phyloP scores from a whole-genome alignment of 1,140 invertebrate species.

The Neodiprion virginianus region DNA sequence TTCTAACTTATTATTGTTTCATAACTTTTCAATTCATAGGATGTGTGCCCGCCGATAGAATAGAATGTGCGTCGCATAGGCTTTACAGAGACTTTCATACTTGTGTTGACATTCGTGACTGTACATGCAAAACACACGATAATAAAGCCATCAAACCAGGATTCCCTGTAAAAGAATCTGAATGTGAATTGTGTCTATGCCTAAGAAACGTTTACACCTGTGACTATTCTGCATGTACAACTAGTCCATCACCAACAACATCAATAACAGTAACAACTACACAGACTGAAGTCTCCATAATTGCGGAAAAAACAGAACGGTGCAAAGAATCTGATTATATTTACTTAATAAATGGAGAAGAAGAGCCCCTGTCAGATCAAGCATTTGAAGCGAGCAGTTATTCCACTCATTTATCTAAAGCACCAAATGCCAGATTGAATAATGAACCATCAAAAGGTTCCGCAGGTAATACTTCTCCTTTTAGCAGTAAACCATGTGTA shows the following conservation, averaged over 20 bases:
- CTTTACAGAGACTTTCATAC: conserved; percentile 72
- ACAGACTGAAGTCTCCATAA: neutral
- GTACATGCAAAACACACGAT: conserved; percentile 70
- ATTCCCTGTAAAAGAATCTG: conserved; percentile 61
- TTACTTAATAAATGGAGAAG: conserved; percentile 4
- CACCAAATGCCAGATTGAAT: conserved; percentile 12
- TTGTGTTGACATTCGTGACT: conserved; percentile 74
- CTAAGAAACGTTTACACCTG: conserved; percentile 76
- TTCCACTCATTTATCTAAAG: neutral
- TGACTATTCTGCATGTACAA: conserved; percentile 61
- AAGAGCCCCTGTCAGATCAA: conserved; percentile 1
- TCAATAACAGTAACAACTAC: conserved; percentile 16
- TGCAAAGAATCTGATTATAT: conserved; percentile 12
- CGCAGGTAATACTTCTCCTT: neutral
- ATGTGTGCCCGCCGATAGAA: conserved; percentile 30
- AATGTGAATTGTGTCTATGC: conserved; percentile 78
- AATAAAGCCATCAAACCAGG: conserved; percentile 73
- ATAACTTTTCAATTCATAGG: conserved; percentile 25
- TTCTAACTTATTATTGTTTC: neutral
- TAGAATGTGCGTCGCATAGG: conserved; percentile 50
- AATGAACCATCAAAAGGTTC: neutral
- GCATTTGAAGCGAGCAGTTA: conserved; percentile 12
- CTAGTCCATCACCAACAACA: conserved; percentile 21
- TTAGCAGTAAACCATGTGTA: no score
- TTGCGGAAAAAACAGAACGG: no score